Percentiles rank a stretch among this genome's conserved stretches.
These are phyloP conservation scores for Thelaira solivaga DNA, from an alignment of 2,888 invertebrate species.

Conservation along the genomic window DNA sequence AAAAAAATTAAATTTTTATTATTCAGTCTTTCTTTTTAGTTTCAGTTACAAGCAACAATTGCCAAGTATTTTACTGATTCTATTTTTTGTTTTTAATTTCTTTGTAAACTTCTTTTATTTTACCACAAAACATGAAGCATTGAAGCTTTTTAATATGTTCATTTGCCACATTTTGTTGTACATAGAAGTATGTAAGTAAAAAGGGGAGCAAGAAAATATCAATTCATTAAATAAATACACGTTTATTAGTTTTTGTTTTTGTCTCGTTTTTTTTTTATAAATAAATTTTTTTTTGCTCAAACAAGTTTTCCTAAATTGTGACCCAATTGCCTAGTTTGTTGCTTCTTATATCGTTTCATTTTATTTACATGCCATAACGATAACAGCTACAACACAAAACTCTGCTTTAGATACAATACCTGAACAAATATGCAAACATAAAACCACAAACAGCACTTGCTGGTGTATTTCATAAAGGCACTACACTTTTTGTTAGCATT, in stretches of 20 bases:
- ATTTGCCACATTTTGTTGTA: neutral
- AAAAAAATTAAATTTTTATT: too few relatives aligned
- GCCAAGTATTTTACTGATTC: too few relatives aligned
- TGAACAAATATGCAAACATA: neutral
- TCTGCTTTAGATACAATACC: neutral
- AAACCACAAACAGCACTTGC: constrained; percentile 10
- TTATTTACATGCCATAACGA: constrained; percentile 60
- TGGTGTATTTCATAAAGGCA: constrained; percentile 21
- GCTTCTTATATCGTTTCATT: constrained; percentile 50
- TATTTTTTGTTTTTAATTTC: too few relatives aligned
- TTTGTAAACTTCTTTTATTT: neutral
- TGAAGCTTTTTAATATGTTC: constrained; percentile 12
- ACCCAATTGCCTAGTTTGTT: constrained; percentile 74
- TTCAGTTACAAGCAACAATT: too few relatives aligned
- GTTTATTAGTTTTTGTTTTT: constrained; percentile 37
- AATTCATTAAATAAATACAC: constrained; percentile 24
- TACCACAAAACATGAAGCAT: constrained; percentile 27
- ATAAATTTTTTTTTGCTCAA: constrained; percentile 49
- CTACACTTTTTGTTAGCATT: neutral
- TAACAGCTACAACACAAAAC: constrained; percentile 33
- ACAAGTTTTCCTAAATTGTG: constrained; percentile 76
- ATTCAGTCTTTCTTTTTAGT: too few relatives aligned
- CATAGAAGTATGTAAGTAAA: too few relatives aligned
- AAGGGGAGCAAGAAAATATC: neutral
- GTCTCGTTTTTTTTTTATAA: neutral